Conservation (phyloP, 2,797 vertebrate species). For the Sebastes steindachneri region DNA sequence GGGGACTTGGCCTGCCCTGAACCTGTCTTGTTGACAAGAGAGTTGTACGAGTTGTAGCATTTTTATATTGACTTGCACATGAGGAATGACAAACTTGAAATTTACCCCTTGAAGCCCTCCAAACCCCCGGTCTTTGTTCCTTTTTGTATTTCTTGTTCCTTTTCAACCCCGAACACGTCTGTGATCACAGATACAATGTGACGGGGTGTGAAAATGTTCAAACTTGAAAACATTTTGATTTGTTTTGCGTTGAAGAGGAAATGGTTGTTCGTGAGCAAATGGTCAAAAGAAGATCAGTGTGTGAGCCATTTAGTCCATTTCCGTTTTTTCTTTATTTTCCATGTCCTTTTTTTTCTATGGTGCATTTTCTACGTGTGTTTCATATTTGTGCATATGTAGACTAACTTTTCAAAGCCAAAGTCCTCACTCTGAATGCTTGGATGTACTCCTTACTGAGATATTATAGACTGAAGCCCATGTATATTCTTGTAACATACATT, state of each 20-base stretch:
- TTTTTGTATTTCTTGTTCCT: constrained; percentile 63
- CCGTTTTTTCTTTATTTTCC: constrained; percentile 23
- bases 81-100: constrained; percentile 84
- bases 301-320: constrained; percentile 69
- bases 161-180: constrained; percentile 62
- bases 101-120: constrained; percentile 65
- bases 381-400: constrained; percentile 80
- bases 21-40: constrained; percentile 71
- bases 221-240: constrained; percentile 73
- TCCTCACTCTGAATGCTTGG: constrained; percentile 84
- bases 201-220: constrained; percentile 62
- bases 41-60: constrained; percentile 84
- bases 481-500: constrained; percentile 88
- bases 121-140: constrained; percentile 38
- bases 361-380: constrained; percentile 72
- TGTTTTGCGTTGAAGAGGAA: constrained; percentile 31
- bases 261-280: constrained; percentile 57
- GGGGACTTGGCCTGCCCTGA: constrained; percentile 61
- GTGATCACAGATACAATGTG: constrained; percentile 48
- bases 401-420: constrained; percentile 87
- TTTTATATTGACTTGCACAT: constrained; percentile 87
- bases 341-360: constrained; percentile 52
- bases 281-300: constrained; percentile 43
- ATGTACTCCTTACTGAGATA: constrained; percentile 81
- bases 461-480: constrained; percentile 81